phyloP scores from a whole-genome alignment of 2,113 vertebrate species.

The Petromus typicus region DNA sequence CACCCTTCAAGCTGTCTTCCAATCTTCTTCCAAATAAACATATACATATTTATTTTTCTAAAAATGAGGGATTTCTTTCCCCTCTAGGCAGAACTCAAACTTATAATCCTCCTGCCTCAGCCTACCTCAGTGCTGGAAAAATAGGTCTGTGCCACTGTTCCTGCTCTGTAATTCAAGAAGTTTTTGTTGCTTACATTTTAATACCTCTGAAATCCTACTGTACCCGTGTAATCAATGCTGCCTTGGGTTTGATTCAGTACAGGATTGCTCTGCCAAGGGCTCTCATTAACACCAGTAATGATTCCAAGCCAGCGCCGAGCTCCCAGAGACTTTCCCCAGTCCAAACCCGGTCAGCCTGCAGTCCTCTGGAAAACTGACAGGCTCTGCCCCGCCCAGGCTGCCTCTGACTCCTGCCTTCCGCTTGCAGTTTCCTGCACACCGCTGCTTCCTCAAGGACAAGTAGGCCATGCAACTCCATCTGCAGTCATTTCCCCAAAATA shows the following conservation, averaged over 20 bases:
- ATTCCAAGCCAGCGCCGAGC: neutral
- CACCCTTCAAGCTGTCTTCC: neutral
- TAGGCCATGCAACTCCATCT: neutral
- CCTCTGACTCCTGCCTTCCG: neutral
- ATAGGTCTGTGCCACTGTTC: neutral
- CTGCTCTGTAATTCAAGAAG: neutral
- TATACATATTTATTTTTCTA: neutral
- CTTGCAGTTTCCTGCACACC: neutral
- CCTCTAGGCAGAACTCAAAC: neutral
- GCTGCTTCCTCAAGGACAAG: neutral
- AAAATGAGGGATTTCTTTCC: neutral
- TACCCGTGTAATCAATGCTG: neutral
- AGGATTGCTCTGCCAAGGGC: neutral
- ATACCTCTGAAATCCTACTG: slow-evolving; percentile 29
- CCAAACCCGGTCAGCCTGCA: neutral
- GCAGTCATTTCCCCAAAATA: slow-evolving; percentile 16
- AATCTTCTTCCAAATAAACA: neutral
- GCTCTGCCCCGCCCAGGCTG: neutral
- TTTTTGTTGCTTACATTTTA: neutral
- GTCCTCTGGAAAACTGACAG: neutral
- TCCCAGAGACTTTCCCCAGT: neutral
- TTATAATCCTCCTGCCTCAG: neutral
- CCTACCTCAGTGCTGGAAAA: neutral
- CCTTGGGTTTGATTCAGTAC: neutral
- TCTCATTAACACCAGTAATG: neutral